Percentiles rank a stretch among this genome's conserved stretches.
Conservation (phyloP, 92 coral and sea anemone genomes). For the Pocillopora meandrina region DNA sequence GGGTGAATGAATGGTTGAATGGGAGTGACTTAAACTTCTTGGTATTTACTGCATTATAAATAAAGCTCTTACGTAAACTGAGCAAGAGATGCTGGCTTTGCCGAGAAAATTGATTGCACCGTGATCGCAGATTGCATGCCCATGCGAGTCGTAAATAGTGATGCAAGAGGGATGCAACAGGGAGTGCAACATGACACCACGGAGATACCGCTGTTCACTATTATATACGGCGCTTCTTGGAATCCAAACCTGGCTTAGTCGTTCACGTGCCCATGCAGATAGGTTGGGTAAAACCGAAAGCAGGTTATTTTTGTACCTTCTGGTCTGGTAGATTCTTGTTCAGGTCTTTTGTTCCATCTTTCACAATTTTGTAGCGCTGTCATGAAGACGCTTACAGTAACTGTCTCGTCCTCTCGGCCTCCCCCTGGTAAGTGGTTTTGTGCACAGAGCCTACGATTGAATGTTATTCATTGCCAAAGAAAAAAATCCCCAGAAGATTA, state of each 20-base stretch:
- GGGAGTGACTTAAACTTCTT: no score
- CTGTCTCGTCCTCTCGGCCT: conserved; percentile 68
- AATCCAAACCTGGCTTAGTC: neutral
- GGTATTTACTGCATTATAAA: no score
- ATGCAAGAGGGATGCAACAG: neutral
- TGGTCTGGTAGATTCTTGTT: conserved; percentile 39
- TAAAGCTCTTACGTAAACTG: no score
- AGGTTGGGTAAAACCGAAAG: conserved; percentile 18
- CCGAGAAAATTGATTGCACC: no score
- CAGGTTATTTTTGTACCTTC: conserved; percentile 8
- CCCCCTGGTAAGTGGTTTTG: conserved; percentile 82
- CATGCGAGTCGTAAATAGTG: no score
- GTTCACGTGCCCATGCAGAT: conserved; percentile 19
- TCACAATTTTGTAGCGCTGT: conserved; percentile 24
- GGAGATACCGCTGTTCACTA: neutral
- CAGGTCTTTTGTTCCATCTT: conserved; percentile 7
- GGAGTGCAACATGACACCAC: neutral
- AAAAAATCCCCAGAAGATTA: neutral
- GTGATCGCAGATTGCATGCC: no score
- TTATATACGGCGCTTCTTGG: neutral
- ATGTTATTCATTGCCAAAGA: neutral
- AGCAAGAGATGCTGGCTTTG: no score
- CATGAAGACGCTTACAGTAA: conserved; percentile 75
- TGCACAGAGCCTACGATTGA: neutral
- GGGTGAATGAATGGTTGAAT: no score